Percentiles rank a stretch among this genome's conserved stretches.
Conservation (phyloP, 2,113 vertebrate genomes). For the Burhinus bistriatus region DNA sequence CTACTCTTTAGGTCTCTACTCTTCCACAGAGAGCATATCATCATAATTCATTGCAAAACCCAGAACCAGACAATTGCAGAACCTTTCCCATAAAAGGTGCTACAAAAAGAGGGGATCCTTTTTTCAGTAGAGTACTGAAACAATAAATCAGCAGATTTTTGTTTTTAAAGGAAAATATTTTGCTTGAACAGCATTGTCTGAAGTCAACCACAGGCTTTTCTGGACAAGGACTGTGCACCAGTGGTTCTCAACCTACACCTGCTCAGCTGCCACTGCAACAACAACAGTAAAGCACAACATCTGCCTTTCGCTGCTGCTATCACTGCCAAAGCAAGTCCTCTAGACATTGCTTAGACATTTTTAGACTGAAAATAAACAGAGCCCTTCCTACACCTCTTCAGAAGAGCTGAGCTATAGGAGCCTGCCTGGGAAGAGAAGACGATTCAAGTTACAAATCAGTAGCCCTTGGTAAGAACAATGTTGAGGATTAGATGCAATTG, state of each 20-base stretch:
- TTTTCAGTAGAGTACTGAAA: background rate
- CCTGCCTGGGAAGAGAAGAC: background rate
- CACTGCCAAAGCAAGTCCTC: background rate
- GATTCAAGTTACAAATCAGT: background rate
- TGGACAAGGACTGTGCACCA: background rate
- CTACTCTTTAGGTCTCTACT: background rate
- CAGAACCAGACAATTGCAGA: background rate
- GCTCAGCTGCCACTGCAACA: background rate
- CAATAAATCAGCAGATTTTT: background rate
- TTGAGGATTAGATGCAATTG: background rate
- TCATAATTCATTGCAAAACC: background rate
- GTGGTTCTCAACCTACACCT: background rate
- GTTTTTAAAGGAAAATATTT: background rate
- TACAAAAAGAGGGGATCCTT: background rate
- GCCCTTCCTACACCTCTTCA: background rate
- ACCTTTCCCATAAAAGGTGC: background rate
- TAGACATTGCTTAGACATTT: background rate
- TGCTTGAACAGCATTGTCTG: background rate
- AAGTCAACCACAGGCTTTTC: background rate
- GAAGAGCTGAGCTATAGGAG: background rate
- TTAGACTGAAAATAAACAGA: background rate
- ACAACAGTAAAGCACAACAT: background rate
- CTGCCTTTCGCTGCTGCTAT: background rate
- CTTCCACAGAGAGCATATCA: background rate
- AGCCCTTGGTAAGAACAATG: background rate